phyloP scores from a whole-genome alignment of 2,113 vertebrate species.

The Percopsis transmontana region DNA sequence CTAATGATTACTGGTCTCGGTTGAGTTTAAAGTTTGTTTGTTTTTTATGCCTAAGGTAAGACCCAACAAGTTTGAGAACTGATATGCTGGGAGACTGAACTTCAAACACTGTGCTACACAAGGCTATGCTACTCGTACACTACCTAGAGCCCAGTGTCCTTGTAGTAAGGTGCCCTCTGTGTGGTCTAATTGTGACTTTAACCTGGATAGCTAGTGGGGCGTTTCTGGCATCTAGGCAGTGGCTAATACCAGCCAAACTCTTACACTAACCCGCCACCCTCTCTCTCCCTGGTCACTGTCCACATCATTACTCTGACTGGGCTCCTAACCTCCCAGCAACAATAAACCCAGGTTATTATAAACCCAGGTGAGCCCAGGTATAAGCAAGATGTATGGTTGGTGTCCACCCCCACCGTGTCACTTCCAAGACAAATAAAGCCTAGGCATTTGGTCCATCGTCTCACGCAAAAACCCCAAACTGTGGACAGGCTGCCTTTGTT shows the following conservation, averaged over 20 bases:
- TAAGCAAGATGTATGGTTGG: constrained; percentile 23
- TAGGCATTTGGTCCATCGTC: constrained; percentile 45
- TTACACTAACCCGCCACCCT: neutral
- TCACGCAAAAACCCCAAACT: constrained; percentile 48
- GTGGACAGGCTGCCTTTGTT: constrained; percentile 65
- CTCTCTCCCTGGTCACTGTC: constrained; percentile 46
- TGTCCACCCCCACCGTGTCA: constrained; percentile 12
- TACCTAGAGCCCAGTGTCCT: constrained; percentile 43
- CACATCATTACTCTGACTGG: constrained; percentile 70
- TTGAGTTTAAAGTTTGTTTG: too few species aligned
- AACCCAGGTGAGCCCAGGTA: constrained; percentile 1
- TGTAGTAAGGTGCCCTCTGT: constrained; percentile 59
- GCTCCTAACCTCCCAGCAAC: constrained; percentile 37
- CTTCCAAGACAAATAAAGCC: constrained; percentile 19
- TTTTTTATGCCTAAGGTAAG: too few species aligned
- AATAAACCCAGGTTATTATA: constrained; percentile 15
- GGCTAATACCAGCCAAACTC: constrained; percentile 30
- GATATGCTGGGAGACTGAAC: constrained; percentile 5
- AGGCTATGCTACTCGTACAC: constrained; percentile 9
- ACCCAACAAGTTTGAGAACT: neutral
- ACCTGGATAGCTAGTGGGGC: constrained; percentile 71
- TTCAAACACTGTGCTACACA: neutral
- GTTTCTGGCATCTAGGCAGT: constrained; percentile 59
- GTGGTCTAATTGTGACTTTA: constrained; percentile 59
- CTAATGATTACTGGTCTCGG: neutral